Base-by-base conservation (phyloP, 2,797 vertebrate species). In the Myotis pilosus region DNA sequence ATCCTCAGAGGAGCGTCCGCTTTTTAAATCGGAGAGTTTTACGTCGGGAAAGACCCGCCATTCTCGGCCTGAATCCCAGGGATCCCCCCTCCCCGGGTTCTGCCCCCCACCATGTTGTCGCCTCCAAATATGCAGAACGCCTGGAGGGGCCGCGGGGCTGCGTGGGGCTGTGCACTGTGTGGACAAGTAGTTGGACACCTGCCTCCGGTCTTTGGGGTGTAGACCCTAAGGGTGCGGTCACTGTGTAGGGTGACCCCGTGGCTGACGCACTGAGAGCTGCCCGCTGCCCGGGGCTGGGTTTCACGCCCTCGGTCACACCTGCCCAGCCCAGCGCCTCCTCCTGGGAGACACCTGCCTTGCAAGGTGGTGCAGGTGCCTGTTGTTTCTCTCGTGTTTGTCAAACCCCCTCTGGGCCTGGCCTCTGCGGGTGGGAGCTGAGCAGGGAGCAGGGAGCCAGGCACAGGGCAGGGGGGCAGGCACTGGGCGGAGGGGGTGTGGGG, bases 181-280 rank as follows among this genome's bases (percentile, higher is more conserved):
- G 25, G 15, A 9, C 1, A 0, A 0, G 2, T 11, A 1, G 19
- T 16, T 23, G 66, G 49, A 10, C n/a, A 2, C 57, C 33, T 8
- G 3, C 28, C 19, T 78, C 4, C 0, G 3, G 3, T 17, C 71
- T 78, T 15, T 5, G 6, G 51, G 30, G 23, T 1, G 0, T 3
- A 4, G 3, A 0, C 33, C 38, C 53, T 3, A 8, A 6, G 47
- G 17, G 64, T 6, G 3, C 57, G 11, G 23, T 25, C 5, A 0
- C 60, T 51, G 66, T 36, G 0, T 5, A 2, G 1, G 30, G 47
- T 22, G 17, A 5, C 51, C 23, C 36, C 15, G 8, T 33, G 30
- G 23, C 44, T 20, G 4, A 15, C 49, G 23, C 3, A 25, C 4
- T 2, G 49, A n/a, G 64, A 49, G 15, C 20, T 1, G 0, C 49